Percentiles rank a stretch among this genome's conserved stretches.
These are phyloP conservation scores for Lophotriccus pileatus DNA, from an alignment of 2,797 vertebrate species.

Conservation along the genomic window DNA sequence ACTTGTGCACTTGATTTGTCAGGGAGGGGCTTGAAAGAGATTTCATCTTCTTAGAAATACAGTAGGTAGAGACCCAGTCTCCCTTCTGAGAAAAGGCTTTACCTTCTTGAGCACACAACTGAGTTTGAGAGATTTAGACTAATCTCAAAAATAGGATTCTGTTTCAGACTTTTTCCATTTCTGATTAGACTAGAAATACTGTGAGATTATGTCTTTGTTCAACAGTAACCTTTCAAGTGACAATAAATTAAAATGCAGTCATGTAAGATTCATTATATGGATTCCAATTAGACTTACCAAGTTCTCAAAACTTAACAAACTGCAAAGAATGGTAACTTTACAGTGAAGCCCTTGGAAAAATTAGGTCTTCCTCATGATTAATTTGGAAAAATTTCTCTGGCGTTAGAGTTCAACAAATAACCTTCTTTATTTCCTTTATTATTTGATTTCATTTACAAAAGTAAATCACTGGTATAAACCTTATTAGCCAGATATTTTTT, in stretches of 20 bases:
- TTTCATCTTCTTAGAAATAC: background rate
- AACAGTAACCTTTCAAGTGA: background rate
- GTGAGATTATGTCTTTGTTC: background rate
- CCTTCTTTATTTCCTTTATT: background rate
- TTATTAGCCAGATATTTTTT: background rate
- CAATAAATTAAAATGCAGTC: background rate
- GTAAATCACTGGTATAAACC: background rate
- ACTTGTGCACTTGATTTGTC: background rate
- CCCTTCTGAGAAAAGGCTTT: background rate
- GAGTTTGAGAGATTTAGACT: background rate
- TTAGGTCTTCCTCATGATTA: background rate
- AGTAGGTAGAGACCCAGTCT: background rate
- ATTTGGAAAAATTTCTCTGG: background rate
- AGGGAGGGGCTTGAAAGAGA: background rate
- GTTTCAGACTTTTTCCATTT: background rate
- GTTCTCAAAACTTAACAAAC: background rate
- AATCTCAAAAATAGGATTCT: background rate
- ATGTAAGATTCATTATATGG: background rate
- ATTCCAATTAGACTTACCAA: background rate
- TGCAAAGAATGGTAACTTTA: background rate
- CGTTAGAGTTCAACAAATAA: background rate
- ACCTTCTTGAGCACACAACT: background rate
- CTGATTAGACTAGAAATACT: background rate
- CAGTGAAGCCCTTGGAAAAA: background rate
- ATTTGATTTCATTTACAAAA: background rate